These are phyloP conservation scores for Xylophagus ater DNA, from an alignment of 2,888 invertebrate species.

Conservation along the genomic window DNA sequence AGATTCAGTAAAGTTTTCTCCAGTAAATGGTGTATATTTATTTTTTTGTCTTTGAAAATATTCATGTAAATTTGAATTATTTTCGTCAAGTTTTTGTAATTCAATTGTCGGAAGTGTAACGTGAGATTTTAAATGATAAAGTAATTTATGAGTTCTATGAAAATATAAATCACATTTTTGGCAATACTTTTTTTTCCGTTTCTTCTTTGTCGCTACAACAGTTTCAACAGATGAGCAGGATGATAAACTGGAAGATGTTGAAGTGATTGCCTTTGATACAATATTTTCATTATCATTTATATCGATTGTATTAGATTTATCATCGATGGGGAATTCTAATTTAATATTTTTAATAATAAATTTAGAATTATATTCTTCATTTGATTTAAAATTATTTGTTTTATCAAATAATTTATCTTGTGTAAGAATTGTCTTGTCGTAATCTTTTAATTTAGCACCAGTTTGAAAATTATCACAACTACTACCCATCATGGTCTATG, in stretches of 20 bases:
- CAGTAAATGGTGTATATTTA: background rate
- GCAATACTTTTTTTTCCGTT: constrained; percentile 21
- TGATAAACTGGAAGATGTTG: constrained; percentile 16
- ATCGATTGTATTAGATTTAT: too few relatives aligned
- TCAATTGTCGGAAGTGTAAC: constrained; percentile 20
- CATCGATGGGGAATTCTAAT: too few relatives aligned
- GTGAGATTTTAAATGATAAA: constrained; percentile 20
- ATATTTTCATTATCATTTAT: too few relatives aligned
- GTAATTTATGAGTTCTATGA: constrained; percentile 20
- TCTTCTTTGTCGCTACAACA: constrained; percentile 19
- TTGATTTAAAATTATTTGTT: too few relatives aligned
- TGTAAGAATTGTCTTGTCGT: too few relatives aligned
- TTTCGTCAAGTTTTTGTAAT: constrained; percentile 19
- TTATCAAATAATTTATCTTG: too few relatives aligned
- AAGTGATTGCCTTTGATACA: too few relatives aligned
- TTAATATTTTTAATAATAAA: too few relatives aligned
- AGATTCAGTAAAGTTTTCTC: background rate
- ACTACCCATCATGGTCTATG: too few relatives aligned
- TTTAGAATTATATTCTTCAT: too few relatives aligned
- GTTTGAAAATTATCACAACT: too few relatives aligned
- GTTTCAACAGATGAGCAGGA: constrained; percentile 22
- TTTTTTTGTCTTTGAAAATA: constrained; percentile 10
- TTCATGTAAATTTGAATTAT: constrained; percentile 17
- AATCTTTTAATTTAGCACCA: too few relatives aligned
- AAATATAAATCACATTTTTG: constrained; percentile 21